A percentile compares a stretch with the other conserved stretches of the same genome.
Evolutionary conservation across 2,113 vertebrate species (phyloP).

Genomic region (Sorex araneus): DNA sequence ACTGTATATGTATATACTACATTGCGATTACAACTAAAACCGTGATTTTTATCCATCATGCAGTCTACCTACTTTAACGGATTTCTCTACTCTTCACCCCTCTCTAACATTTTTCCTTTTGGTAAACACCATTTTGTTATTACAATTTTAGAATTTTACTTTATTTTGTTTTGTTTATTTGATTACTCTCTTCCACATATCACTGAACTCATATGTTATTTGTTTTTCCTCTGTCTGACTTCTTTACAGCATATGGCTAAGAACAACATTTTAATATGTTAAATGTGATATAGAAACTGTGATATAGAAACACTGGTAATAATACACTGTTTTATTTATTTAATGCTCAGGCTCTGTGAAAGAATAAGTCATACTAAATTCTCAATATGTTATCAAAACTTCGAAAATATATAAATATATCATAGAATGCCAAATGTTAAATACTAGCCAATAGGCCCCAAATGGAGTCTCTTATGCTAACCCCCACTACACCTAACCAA

Average conservation of each 20-base stretch:
- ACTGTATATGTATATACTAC: background rate
- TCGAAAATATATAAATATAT: background rate
- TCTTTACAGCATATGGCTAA: background rate
- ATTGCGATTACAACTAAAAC: background rate
- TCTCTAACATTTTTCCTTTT: background rate
- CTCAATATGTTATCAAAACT: conserved; percentile 5
- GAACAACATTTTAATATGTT: background rate
- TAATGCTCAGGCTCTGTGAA: background rate
- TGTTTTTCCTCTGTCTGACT: background rate
- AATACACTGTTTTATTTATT: background rate
- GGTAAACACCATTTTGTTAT: background rate
- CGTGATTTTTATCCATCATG: background rate
- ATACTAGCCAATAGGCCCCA: background rate
- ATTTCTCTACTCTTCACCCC: background rate
- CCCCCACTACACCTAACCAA: background rate
- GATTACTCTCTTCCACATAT: background rate
- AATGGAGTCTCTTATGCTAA: background rate
- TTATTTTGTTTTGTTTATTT: background rate
- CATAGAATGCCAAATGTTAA: background rate
- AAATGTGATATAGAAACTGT: background rate
- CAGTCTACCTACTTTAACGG: background rate
- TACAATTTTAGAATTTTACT: background rate
- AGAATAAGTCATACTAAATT: background rate
- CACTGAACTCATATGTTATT: background rate
- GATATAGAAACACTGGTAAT: background rate